Base-by-base conservation (phyloP, 2,888 invertebrate species). In the Dynastes maya region DNA sequence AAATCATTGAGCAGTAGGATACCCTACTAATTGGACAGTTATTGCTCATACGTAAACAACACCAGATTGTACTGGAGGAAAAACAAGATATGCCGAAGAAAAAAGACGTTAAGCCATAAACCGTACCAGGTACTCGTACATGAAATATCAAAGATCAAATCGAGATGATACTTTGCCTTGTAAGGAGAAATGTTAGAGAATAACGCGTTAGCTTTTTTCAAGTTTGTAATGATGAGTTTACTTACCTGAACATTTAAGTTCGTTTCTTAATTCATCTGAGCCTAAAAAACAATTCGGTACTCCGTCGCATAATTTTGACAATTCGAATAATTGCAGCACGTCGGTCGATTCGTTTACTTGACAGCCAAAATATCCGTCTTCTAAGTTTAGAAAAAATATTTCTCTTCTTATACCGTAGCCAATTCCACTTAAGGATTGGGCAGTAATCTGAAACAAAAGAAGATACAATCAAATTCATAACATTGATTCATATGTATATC, bases 341-440 rank as follows among this genome's bases (percentile, higher is more conserved):
- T 97, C 97, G 88, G 96, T 95, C 86, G 97, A 97, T 92, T 96
- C 96, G 92, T 98, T 98, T 86, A 97, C 96, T 93, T 98, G 97
- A 91, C 97, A 98, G 88, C 97, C 97, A 91, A 98, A 98, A 90
- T 97, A 97, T 89, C 97, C 97, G 92, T 97, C 97, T 92, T 97
- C 97, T 90, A 97, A 93, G 91, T 97, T 97, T 90, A 98, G 93
- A 92, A 97, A 97, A 92, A 98, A 97, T 90, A 97, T 95, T 92
- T 97, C 97, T 90, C 95, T 93, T 92, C 94, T 95, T 91, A 95
- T 94, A 92, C 94, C 94, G 90, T 92, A 93, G 87, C 94, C 94
- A 91, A 94, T 93, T 92, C 94, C 94, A 90, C 93, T 93, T 89
- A 92, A 92, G 91, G 93, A 93, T 92, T 95, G 94, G 92, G 93